Base-by-base conservation (phyloP, 2,797 vertebrate species). In the Picus viridis region DNA sequence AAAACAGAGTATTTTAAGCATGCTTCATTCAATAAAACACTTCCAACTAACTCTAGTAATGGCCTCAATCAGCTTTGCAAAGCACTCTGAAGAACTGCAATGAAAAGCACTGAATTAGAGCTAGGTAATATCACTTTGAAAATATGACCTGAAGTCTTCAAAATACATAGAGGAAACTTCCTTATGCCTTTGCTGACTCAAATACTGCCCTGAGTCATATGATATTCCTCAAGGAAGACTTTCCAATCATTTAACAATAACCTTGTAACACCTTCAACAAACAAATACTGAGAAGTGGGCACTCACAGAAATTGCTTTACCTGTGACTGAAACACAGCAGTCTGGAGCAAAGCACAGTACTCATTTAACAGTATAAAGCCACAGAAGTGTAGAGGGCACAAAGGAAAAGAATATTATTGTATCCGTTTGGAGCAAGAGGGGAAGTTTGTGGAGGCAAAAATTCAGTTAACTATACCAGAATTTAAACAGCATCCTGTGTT, bases 391-490 rank as follows among this genome's bases (percentile, higher is more conserved):
- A 79, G n/a, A 68, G 10, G 45, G 10, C 41, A 73, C 3, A 30
- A 75, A 92, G 56, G 29, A 51, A 86, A 91, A 81, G 78, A 80
- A 73, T 54, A 78, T 26, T 70, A 43, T 58, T 62, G 12, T 43
- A 53, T 17, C 64, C 45, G 72, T 64, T 92, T 89, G 83, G 71
- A 93, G 49, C 29, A 84, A 88, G 34, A 63, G 8, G 12, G 61
- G 36, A 94, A 76, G 71, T 71, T 34, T 76, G 45, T 30, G 51
- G 71, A 86, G 51, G 71, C n/a, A 86, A 36, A 91, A 88, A 74
- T 23, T 30, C 47, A 89, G 58, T 72, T 91, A 93, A 73, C 19
- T 36, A 95, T 91, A 94, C 15, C 24, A 72, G 74, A 87, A 73
- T 45, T 65, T 84, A 90, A 92, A 92, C 58, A 91, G 45, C 17